A percentile compares a stretch with the other conserved stretches of the same genome.
Conservation (phyloP, 2,888 invertebrate species). For the Lepidocyrtinus sp. region DNA sequence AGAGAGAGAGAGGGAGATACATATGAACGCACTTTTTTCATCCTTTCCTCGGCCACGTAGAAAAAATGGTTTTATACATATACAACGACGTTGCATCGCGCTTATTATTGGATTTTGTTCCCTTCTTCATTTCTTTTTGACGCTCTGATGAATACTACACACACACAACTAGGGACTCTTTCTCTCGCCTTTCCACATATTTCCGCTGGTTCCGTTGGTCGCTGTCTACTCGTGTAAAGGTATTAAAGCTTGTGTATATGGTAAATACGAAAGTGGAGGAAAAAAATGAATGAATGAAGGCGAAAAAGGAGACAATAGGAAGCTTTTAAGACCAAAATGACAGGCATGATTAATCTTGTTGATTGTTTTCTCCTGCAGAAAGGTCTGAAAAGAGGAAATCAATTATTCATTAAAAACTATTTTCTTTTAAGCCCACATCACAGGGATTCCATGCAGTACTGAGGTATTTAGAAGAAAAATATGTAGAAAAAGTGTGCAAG, state of each 20-base stretch:
- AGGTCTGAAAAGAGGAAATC: constrained; percentile 59
- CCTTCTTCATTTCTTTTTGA: constrained; percentile 7
- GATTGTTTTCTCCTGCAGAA: constrained; percentile 58
- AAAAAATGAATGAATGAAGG: constrained; percentile 35
- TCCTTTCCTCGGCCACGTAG: too few relatives aligned
- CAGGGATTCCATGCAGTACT: too few relatives aligned
- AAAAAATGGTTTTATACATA: too few relatives aligned
- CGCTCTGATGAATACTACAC: constrained; percentile 3
- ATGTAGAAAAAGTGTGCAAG: too few relatives aligned
- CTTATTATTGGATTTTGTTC: constrained; percentile 5
- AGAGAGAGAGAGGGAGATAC: background rate
- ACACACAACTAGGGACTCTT: constrained; percentile 1
- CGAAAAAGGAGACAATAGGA: constrained; percentile 40
- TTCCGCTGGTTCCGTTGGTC: background rate
- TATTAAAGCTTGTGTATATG: background rate
- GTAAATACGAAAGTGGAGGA: background rate
- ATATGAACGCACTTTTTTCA: too few relatives aligned
- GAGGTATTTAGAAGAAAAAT: too few relatives aligned
- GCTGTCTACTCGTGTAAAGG: background rate
- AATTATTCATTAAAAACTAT: constrained; percentile 63
- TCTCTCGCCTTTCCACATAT: constrained; percentile 2
- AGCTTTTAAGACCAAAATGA: constrained; percentile 60
- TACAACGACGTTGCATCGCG: background rate
- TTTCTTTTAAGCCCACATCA: constrained; percentile 36
- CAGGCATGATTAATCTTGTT: constrained; percentile 65